phyloP scores from a whole-genome alignment of 2,888 invertebrate species.

The Steromphala cineraria region DNA sequence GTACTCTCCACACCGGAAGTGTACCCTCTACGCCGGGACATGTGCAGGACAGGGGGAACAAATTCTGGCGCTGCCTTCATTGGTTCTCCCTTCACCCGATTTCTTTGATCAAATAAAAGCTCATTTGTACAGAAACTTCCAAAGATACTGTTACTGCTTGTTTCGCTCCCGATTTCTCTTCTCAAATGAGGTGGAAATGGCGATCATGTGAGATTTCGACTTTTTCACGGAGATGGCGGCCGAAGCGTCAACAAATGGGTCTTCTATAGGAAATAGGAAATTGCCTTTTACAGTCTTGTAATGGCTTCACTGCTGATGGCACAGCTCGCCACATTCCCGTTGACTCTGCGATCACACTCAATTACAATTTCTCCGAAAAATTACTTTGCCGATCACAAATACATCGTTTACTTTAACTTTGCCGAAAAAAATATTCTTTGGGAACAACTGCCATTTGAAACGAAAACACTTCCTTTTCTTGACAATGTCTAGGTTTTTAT shows the following conservation, averaged over 20 bases:
- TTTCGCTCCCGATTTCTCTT: slow-evolving; percentile 15
- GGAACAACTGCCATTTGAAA: not conserved
- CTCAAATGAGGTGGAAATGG: slow-evolving; percentile 25
- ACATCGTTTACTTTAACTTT: not conserved
- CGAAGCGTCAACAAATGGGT: slow-evolving; percentile 14
- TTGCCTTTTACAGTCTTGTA: slow-evolving; percentile 17
- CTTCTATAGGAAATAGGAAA: slow-evolving; percentile 24
- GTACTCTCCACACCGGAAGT: slow-evolving; percentile 28
- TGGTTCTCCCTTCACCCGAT: slow-evolving; percentile 13
- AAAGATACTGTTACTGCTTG: slow-evolving; percentile 11
- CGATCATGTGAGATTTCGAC: slow-evolving; percentile 1
- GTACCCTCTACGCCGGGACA: slow-evolving; percentile 24
- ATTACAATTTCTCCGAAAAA: not conserved
- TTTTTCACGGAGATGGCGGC: slow-evolving; percentile 6
- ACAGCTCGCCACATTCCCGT: not conserved
- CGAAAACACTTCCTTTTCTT: not conserved
- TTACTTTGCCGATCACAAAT: not conserved
- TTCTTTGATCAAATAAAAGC: slow-evolving; percentile 30
- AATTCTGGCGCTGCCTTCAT: slow-evolving; percentile 19
- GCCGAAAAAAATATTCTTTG: not conserved
- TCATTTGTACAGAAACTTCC: slow-evolving; percentile 3
- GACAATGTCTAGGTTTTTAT: no score
- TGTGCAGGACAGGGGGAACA: slow-evolving; percentile 16
- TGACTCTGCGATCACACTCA: not conserved
- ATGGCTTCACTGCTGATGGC: slow-evolving; percentile 4